Evolutionary conservation across 2,888 invertebrate species (phyloP).

Genomic region (Eupsilia transversa): DNA sequence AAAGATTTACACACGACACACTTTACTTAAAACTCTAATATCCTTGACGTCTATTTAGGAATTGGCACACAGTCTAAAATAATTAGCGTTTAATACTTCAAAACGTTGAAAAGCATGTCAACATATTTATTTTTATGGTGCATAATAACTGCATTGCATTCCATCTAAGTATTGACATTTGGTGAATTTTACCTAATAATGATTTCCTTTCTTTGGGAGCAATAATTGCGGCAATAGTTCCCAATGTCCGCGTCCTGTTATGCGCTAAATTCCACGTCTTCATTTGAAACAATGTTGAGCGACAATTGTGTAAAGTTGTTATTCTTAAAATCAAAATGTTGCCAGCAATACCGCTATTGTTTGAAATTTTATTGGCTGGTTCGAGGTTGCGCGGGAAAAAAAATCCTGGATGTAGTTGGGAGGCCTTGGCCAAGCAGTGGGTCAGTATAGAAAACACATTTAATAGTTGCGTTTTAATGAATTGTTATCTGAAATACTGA

Average conservation of each 20-base stretch:
- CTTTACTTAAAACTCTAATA: constrained; percentile 15
- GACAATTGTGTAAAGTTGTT: neutral
- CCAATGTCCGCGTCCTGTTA: neutral
- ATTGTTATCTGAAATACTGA: neutral
- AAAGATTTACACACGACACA: neutral
- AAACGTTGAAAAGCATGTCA: constrained; percentile 15
- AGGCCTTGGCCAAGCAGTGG: too few relatives aligned
- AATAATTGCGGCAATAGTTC: neutral
- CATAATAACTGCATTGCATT: neutral
- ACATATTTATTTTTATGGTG: constrained; percentile 8
- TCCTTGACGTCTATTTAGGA: constrained; percentile 27
- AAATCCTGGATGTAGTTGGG: too few relatives aligned
- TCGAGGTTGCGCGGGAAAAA: too few relatives aligned
- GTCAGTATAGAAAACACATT: too few relatives aligned
- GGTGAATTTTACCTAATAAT: too few relatives aligned
- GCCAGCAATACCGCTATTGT: too few relatives aligned
- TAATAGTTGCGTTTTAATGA: neutral
- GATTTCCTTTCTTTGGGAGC: neutral
- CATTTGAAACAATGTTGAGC: neutral
- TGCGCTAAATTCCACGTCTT: neutral
- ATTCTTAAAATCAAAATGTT: neutral
- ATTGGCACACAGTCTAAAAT: constrained; percentile 29
- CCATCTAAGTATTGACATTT: too few relatives aligned
- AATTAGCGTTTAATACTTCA: constrained; percentile 13
- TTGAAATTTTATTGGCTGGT: too few relatives aligned